Base-by-base conservation (phyloP, 2,888 invertebrate genomes). In the Nomada fabriciana region DNA sequence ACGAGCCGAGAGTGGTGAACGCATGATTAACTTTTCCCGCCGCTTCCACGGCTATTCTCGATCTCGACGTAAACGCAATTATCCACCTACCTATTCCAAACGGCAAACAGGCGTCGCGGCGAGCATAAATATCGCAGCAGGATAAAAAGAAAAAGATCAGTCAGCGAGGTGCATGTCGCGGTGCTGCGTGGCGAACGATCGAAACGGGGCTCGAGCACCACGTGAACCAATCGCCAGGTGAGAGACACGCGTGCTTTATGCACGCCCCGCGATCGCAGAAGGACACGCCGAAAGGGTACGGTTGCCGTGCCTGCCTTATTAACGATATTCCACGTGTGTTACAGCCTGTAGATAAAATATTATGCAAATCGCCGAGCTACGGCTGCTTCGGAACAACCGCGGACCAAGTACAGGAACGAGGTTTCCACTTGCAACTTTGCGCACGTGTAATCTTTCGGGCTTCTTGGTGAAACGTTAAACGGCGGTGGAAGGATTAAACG, bases 21-120 rank as follows among this genome's bases (percentile, higher is more conserved):
- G 90, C 89, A 89, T 89, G 89, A 90, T 90, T 89, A 89, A 87
- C 87, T 90, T 89, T 82, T 90, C 85, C 83, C 85, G 84, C 83
- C 82, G 76, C 80, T 70, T 83, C 68, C 60, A 59, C 63, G 47
- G 70, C 61, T 84, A 86, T 89, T 88, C 87, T 83, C 82, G 85
- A 80, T 88, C 83, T 70, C 83, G 77, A 82, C 81, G 85, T 85
- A 86, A 88, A 85, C 76, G 87, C 89, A 85, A 88, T 88, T 88
- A 88, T 85, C 88, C 88, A 87, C 89, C 90, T 89, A 90, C 90
- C 86, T 88, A 71, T 81, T 80, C 83, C 75, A 80, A 85, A 81
- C 81, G 84, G 85, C 75, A 9, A 77, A 84, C 76, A 63, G 71
- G 55, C 84, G 79, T 73, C 82, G 71, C n/a, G 57, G 63, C 76